Percentiles rank a stretch among this genome's conserved stretches.
phyloP scores from a whole-genome alignment of 2,797 vertebrate genomes.

The Sebastes trivittatus region DNA sequence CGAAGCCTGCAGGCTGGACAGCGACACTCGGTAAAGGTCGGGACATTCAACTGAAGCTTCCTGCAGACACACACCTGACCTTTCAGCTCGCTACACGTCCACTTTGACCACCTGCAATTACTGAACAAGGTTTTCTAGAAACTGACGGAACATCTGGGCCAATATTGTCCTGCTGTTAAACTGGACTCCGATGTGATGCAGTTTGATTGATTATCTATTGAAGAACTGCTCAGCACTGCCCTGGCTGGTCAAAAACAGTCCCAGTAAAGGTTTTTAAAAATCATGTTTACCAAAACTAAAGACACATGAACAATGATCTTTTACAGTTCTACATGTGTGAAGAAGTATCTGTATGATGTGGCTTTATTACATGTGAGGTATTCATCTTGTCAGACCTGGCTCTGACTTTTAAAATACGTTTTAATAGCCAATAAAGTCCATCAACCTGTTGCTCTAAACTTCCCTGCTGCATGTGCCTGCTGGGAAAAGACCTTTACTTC shows the following conservation, averaged over 20 bases:
- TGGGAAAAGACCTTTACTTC: neutral
- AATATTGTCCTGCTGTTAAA: neutral
- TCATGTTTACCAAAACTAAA: no score
- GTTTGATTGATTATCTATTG: neutral
- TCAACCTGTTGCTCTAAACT: neutral
- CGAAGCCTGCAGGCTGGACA: conserved; percentile 8
- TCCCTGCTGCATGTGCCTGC: neutral
- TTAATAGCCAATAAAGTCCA: neutral
- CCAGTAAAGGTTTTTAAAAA: no score
- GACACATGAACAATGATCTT: no score
- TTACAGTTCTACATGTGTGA: no score
- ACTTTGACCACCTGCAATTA: conserved; percentile 10
- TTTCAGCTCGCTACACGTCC: conserved; percentile 18
- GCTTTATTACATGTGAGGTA: no score
- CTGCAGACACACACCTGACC: conserved; percentile 33
- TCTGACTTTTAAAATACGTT: no score
- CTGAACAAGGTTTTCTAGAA: conserved; percentile 1
- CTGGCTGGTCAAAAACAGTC: no score
- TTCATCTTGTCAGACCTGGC: no score
- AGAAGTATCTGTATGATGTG: no score
- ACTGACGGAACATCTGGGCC: neutral
- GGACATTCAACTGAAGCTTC: conserved; percentile 16
- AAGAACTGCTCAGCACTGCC: no score
- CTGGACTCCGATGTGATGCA: neutral
- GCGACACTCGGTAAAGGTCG: conserved; percentile 54